Percentiles rank a stretch among this genome's conserved stretches.
These are phyloP conservation scores for Sterrhoptilus dennistouni DNA, from an alignment of 2,113 vertebrate species.

Conservation along the genomic window DNA sequence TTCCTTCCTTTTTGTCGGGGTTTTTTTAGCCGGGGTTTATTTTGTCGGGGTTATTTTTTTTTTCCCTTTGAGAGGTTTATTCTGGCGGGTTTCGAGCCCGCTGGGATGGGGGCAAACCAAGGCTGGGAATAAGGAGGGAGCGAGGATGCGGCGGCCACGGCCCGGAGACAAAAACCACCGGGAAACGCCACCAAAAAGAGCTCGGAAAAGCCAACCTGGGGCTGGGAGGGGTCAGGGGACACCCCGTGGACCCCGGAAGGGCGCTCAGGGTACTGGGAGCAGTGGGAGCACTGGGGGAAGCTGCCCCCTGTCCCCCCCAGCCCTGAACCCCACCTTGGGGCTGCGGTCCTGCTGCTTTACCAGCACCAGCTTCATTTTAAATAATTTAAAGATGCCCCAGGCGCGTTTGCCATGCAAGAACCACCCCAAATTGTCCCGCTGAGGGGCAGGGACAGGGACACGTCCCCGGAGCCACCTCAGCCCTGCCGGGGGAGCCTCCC, in stretches of 20 bases:
- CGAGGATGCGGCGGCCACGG: background rate
- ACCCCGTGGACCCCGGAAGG: background rate
- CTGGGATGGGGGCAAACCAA: background rate
- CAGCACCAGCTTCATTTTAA: conserved; percentile 68
- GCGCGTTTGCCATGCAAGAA: conserved; percentile 65
- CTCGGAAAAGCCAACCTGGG: background rate
- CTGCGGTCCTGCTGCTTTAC: background rate
- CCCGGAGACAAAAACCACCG: background rate
- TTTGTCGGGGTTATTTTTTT: background rate
- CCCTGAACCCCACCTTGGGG: background rate
- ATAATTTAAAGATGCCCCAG: conserved; percentile 71
- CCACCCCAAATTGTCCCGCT: accelerated
- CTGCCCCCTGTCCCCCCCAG: background rate
- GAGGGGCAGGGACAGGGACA: background rate
- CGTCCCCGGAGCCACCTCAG: accelerated
- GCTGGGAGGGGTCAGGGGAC: background rate
- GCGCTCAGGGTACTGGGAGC: background rate
- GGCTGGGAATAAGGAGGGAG: background rate
- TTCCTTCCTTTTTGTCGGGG: no score
- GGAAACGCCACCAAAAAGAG: background rate
- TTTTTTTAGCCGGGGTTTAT: background rate
- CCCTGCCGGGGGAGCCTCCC: background rate
- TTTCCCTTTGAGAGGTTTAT: background rate
- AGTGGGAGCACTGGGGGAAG: background rate
- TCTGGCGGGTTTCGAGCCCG: background rate